Percentiles rank a stretch among this genome's conserved stretches.
phyloP scores from a whole-genome alignment of 2,797 vertebrate species.

The Megalops cyprinoides region DNA sequence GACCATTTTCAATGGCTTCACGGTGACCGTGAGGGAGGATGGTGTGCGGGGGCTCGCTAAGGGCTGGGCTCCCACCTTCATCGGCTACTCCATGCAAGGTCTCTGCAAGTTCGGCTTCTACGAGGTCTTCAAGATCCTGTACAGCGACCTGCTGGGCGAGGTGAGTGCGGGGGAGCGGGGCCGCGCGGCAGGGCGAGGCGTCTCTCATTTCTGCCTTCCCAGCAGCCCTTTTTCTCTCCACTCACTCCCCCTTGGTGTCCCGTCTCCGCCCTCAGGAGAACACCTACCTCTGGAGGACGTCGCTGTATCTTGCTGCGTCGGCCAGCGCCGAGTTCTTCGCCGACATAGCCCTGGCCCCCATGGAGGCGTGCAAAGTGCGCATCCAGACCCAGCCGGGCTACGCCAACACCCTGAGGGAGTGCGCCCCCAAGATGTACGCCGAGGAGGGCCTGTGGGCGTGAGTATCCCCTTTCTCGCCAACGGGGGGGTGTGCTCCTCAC shows the following conservation, averaged over 20 bases:
- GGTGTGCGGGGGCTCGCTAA: conserved; percentile 90
- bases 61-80: conserved; percentile 96
- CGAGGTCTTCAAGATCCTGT: conserved; percentile 93
- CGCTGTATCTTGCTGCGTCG: conserved; percentile 91
- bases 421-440: conserved; percentile 88
- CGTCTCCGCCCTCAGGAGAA: conserved; percentile 80
- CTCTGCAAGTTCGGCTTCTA: conserved; percentile 99
- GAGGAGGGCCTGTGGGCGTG: conserved; percentile 95
- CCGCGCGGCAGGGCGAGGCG: too few relatives aligned
- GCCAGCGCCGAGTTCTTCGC: conserved; percentile 98
- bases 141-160: conserved; percentile 90
- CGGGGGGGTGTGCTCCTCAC: too few relatives aligned
- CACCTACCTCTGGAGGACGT: conserved; percentile 92
- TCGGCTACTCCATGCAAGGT: conserved; percentile 96
- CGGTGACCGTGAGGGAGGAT: conserved; percentile 88
- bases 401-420: conserved; percentile 88
- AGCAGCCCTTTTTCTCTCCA: too few relatives aligned
- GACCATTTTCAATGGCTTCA: conserved; percentile 91
- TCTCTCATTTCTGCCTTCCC: too few relatives aligned
- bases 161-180: conserved; percentile 65
- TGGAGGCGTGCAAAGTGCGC: conserved; percentile 96
- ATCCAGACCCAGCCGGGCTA: conserved; percentile 97
- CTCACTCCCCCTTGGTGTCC: too few relatives aligned
- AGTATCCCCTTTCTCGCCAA: conserved; percentile 62
- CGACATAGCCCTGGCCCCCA: conserved; percentile 95